These are phyloP conservation scores for Hormaphis cornu DNA, from an alignment of 1,140 invertebrate species.

Conservation along the genomic window DNA sequence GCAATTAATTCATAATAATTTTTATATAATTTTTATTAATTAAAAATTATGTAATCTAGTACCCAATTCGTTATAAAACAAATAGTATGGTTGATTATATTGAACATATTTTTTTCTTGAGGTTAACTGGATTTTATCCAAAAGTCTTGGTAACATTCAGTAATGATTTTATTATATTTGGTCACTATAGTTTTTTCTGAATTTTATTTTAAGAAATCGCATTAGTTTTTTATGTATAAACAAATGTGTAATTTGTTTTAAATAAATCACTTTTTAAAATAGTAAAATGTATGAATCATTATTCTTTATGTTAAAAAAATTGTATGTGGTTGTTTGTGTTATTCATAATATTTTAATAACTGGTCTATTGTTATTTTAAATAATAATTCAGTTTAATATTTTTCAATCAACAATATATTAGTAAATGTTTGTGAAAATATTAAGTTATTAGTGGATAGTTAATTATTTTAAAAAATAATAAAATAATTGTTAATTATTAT, in stretches of 20 bases:
- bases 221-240: conserved; percentile 18
- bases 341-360: too few relatives aligned
- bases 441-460: too few relatives aligned
- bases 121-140: not conserved
- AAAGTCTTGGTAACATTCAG: not conserved
- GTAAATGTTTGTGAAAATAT: too few relatives aligned
- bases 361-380: too few relatives aligned
- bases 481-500: too few relatives aligned
- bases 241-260: conserved; percentile 18
- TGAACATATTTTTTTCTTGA: not conserved
- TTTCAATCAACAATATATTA: too few relatives aligned
- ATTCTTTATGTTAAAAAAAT: not conserved
- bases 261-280: conserved; percentile 8
- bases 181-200: not conserved
- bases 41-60: conserved; percentile 16
- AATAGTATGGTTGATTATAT: conserved; percentile 12
- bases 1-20: conserved; percentile 20
- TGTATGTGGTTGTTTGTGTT: too few relatives aligned
- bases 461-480: too few relatives aligned
- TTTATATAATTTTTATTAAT: conserved; percentile 3
- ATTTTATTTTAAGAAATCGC: conserved; percentile 4
- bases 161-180: conserved; percentile 8
- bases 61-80: conserved; percentile 11
- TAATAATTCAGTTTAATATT: too few relatives aligned
- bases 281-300: not conserved